phyloP scores from a whole-genome alignment of 2,888 invertebrate species.

The Artemia sinica region DNA sequence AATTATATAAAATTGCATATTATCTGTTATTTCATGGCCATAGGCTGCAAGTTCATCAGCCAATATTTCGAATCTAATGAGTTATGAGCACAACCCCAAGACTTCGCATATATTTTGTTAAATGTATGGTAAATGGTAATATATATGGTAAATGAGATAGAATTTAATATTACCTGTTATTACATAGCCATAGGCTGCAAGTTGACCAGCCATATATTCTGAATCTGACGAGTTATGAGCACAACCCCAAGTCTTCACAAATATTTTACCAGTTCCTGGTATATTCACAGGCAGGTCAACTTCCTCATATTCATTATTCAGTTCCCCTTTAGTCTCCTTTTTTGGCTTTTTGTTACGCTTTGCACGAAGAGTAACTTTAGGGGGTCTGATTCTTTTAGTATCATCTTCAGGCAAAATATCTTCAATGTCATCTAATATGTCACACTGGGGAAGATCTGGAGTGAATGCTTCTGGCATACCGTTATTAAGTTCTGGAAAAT shows the following conservation, averaged over 20 bases:
- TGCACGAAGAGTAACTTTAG: not conserved
- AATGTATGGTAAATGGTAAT: too few relatives aligned
- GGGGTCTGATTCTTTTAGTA: conserved; percentile 2
- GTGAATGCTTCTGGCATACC: not conserved
- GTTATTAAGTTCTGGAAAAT: not conserved
- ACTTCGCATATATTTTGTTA: conserved; percentile 55
- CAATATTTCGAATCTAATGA: conserved; percentile 96
- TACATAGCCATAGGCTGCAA: conserved; percentile 69
- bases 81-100: conserved; percentile 97
- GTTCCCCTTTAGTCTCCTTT: not conserved
- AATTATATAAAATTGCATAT: conserved; percentile 22
- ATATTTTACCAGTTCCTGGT: conserved; percentile 55
- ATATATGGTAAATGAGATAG: conserved; percentile 14
- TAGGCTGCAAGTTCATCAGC: conserved; percentile 75
- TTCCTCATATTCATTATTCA: not conserved
- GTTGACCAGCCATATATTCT: conserved; percentile 94
- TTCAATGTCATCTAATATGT: conserved; percentile 64
- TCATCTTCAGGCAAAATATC: conserved; percentile 33
- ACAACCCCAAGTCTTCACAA: conserved; percentile 91
- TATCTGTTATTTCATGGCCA: conserved; percentile 60
- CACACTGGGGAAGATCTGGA: conserved; percentile 37
- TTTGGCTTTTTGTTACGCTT: not conserved
- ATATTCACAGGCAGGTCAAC: conserved; percentile 31
- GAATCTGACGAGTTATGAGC: conserved; percentile 94
- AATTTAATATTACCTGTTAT: conserved; percentile 40